Conservation (phyloP, 2,888 invertebrate species). For the Harpalus rufipes region DNA sequence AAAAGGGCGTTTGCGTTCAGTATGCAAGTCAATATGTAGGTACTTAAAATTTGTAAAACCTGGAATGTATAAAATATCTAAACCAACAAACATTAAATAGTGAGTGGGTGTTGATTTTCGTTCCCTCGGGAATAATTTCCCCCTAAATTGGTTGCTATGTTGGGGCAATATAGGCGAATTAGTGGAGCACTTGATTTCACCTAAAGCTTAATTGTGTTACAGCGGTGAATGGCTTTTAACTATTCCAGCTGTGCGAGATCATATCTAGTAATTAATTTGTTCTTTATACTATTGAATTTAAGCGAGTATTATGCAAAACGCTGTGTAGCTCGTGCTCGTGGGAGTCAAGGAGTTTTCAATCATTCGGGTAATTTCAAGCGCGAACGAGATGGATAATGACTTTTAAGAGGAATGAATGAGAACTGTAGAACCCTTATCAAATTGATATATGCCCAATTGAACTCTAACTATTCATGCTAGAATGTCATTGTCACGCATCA, state of each 20-base stretch:
- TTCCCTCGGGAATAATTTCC: not conserved
- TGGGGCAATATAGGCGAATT: slow-evolving; percentile 25
- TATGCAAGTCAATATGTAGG: too few species aligned
- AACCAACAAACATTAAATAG: too few species aligned
- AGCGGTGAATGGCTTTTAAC: slow-evolving; percentile 38
- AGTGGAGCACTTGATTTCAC: slow-evolving; percentile 43
- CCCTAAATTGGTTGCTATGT: slow-evolving; percentile 4
- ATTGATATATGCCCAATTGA: not conserved
- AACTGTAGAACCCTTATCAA: not conserved
- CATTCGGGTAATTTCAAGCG: not conserved
- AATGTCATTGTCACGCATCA: not conserved
- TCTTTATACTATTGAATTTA: slow-evolving; percentile 14
- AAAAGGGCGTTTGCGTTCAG: too few species aligned
- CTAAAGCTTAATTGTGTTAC: slow-evolving; percentile 32
- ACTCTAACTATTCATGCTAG: not conserved
- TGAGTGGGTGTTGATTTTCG: not conserved
- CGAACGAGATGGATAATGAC: not conserved
- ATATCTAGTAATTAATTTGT: slow-evolving; percentile 14
- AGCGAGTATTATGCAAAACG: slow-evolving; percentile 1
- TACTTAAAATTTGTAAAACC: too few species aligned
- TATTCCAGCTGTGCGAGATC: slow-evolving; percentile 4
- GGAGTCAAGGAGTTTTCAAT: not conserved
- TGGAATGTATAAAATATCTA: too few species aligned
- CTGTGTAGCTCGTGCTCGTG: not conserved
- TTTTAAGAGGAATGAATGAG: not conserved